Evolutionary conservation across 2,113 vertebrate genomes (phyloP), one percentile per base, ranked within the genome.

Genomic region (Pipa parva): DNA sequence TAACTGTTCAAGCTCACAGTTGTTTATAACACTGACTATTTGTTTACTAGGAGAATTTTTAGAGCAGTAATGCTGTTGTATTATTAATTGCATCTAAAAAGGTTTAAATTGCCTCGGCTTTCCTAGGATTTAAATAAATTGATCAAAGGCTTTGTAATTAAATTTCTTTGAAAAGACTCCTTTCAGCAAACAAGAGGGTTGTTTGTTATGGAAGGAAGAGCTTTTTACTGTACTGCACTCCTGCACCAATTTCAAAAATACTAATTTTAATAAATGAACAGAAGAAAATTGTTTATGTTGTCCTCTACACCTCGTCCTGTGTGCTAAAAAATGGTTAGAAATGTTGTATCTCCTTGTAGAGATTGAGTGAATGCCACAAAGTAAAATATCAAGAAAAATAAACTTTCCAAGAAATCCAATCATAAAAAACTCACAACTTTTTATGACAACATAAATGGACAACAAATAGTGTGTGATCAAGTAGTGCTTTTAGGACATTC

Each of bases 111-210:
- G 56, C 56, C 29, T 59, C 28, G 13, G 45, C 56, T 68, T 68
- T 26, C 45, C 45, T 68, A 59, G 59, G 55, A 59, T 68, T 59
- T 49, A 59, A 68, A 68, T 68, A 59, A 56, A 59, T 51, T 50
- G 64, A 68, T 68, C 64, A 68, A 68, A 68, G 45, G 29, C 64
- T 49, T 25, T 59, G 22, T 68, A 68, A 68, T 68, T 68, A 68
- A 68, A 59, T 68, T 59, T 68, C 55, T 59, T 68, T 59, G 64
- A 59, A 59, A 68, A 59, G 21, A 56, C 54, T 58, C 57, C 39
- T 67, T 50, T 45, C 63, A 36, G 28, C 22, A 39, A 22, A 68
- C 56, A 68, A 68, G 51, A 59, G 56, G 21, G 58, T 50, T 37
- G 56, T 59, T 59, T 50, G 42, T 68, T 49, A 49, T 50, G 45